phyloP scores from a whole-genome alignment of 2,888 invertebrate genomes.

The Cerastoderma edule region DNA sequence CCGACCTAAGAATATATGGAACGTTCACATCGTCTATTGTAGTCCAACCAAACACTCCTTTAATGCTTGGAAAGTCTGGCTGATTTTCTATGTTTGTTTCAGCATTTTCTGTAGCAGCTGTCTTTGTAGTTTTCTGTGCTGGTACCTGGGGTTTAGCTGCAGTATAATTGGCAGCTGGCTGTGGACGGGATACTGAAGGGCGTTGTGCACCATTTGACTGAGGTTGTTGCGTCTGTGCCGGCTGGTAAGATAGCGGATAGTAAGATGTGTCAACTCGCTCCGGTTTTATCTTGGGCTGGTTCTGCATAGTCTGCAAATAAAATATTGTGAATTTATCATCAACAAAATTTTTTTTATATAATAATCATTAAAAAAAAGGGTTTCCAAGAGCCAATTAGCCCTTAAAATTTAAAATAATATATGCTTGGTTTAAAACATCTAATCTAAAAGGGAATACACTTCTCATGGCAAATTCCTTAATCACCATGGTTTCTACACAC shows the following conservation, averaged over 20 bases:
- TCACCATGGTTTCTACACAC: too few species aligned
- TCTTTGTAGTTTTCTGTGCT: conserved; percentile 18
- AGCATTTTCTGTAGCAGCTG: conserved; percentile 1
- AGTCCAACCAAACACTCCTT: conserved; percentile 93
- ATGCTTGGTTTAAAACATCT: too few species aligned
- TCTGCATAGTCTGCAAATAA: conserved; percentile 60
- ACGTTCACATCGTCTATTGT: conserved; percentile 89
- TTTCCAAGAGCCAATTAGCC: too few species aligned
- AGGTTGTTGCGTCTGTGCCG: conserved; percentile 23
- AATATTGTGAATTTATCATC: too few species aligned
- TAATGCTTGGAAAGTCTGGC: conserved; percentile 83
- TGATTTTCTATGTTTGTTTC: conserved; percentile 57
- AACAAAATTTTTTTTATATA: too few species aligned
- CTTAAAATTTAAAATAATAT: too few species aligned
- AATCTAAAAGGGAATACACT: too few species aligned
- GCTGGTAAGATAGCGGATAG: conserved; percentile 38
- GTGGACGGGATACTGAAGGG: neutral
- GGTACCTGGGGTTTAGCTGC: neutral
- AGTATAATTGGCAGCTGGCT: neutral
- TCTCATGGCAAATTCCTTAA: too few species aligned
- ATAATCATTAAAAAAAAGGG: too few species aligned
- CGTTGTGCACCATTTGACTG: neutral
- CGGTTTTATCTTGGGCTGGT: conserved; percentile 51
- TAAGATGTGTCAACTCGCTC: conserved; percentile 58
- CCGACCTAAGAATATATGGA: conserved; percentile 93